A percentile compares a stretch with the other conserved stretches of the same genome.
Evolutionary conservation across 2,888 invertebrate species (phyloP).

Genomic region (Bombylius major): DNA sequence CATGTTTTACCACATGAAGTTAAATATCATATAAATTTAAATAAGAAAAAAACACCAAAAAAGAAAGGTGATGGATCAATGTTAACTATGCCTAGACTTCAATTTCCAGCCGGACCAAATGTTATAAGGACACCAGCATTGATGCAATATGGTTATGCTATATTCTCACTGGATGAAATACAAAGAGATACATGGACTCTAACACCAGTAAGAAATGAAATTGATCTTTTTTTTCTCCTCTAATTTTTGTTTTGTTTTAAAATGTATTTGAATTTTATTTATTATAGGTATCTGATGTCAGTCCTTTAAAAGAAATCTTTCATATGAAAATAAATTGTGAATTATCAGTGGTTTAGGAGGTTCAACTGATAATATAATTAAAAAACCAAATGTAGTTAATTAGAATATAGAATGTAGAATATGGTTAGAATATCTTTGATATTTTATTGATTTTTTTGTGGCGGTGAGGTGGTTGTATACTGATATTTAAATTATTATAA

Average conservation of each 20-base stretch:
- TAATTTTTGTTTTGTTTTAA: no score
- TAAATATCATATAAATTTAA: slow-evolving; percentile 70
- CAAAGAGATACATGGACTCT: slow-evolving; percentile 69
- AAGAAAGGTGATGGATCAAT: slow-evolving; percentile 43
- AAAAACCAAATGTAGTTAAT: no score
- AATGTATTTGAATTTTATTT: no score
- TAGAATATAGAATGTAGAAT: no score
- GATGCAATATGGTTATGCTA: slow-evolving; percentile 70
- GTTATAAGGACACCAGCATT: slow-evolving; percentile 78
- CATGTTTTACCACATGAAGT: slow-evolving; percentile 74
- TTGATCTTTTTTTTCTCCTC: no score
- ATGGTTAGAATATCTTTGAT: no score
- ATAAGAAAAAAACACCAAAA: slow-evolving; percentile 42
- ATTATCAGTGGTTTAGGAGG: no score
- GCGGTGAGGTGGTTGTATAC: no score
- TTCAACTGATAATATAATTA: no score
- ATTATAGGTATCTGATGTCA: slow-evolving; percentile 62
- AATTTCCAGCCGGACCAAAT: slow-evolving; percentile 76
- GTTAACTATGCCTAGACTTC: slow-evolving; percentile 51
- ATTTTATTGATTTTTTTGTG: no score
- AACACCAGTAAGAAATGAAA: slow-evolving; percentile 51
- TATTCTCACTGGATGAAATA: slow-evolving; percentile 72
- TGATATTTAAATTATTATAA: no score
- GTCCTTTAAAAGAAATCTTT: slow-evolving; percentile 75
- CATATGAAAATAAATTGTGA: slow-evolving; percentile 66